Evolutionary conservation across 2,113 vertebrate species (phyloP).

Genomic region (Cathartes aura): DNA sequence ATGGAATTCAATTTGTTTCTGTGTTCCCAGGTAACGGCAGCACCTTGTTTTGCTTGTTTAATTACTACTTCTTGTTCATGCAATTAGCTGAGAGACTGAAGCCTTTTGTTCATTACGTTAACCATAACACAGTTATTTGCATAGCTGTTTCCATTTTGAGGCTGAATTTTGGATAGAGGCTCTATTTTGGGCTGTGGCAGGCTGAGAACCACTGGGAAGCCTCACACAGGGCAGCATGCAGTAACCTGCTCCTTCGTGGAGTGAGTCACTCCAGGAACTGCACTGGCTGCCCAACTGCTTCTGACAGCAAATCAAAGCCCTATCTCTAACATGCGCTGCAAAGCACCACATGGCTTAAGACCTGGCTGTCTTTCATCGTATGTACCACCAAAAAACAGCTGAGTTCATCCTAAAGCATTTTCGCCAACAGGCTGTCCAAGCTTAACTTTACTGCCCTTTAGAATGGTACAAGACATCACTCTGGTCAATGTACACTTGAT

Average conservation of each 20-base stretch:
- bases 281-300: conserved; percentile 17
- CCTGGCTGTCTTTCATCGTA: not conserved
- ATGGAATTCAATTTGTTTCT: conserved; percentile 28
- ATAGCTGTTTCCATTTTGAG: conserved; percentile 8
- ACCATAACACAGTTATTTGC: conserved; percentile 26
- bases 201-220: not conserved
- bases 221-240: not conserved
- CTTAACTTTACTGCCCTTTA: not conserved
- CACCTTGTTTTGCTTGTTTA: conserved; percentile 45
- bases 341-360: not conserved
- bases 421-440: not conserved
- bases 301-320: not conserved
- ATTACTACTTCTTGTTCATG: conserved; percentile 42
- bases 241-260: not conserved
- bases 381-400: not conserved
- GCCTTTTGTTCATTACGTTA: not conserved
- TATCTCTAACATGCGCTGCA: not conserved
- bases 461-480: not conserved
- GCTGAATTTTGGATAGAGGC: not conserved
- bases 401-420: not conserved
- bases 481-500: not conserved
- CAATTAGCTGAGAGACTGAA: conserved; percentile 12
- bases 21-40: conserved; percentile 23
- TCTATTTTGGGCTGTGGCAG: not conserved
- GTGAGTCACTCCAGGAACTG: not conserved